Percentiles rank a stretch among this genome's conserved stretches.
Evolutionary conservation across 2,888 invertebrate genomes (phyloP).

Genomic region (Rhimphoctona megacephalus): DNA sequence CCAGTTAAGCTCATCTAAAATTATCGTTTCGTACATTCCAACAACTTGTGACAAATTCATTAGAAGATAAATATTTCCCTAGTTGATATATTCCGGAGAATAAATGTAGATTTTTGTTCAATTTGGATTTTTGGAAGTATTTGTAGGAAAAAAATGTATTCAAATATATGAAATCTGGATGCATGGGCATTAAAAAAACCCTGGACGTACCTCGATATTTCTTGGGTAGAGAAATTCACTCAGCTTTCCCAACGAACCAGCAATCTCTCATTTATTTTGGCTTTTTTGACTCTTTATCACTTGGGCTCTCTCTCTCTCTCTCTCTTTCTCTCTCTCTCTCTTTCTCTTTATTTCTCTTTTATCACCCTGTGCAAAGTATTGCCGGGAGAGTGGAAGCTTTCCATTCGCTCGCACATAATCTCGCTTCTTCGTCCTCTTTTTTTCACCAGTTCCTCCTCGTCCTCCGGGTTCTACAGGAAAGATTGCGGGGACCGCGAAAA

Average conservation of each 20-base stretch:
- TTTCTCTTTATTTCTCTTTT: conserved; percentile 5
- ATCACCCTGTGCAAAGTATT: conserved; percentile 47
- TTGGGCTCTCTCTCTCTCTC: not conserved
- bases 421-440: conserved; percentile 37
- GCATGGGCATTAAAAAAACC: not conserved
- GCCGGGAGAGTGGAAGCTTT: conserved; percentile 54
- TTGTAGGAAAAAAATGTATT: not conserved
- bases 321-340: not conserved
- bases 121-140: not conserved
- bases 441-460: conserved; percentile 24
- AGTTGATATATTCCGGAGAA: not conserved
- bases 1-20: no score
- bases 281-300: conserved; percentile 35
- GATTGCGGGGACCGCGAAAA: conserved; percentile 45
- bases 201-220: conserved; percentile 5
- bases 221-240: conserved; percentile 27
- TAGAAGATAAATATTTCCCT: no score
- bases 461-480: conserved; percentile 34
- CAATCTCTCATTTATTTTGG: conserved; percentile 29
- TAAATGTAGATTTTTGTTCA: not conserved
- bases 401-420: conserved; percentile 41
- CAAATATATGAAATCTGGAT: not conserved
- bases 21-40: no score
- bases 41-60: no score
- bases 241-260: conserved; percentile 1